Base-by-base conservation (phyloP, 2,113 vertebrate genomes). In the Vidua chalybeata region DNA sequence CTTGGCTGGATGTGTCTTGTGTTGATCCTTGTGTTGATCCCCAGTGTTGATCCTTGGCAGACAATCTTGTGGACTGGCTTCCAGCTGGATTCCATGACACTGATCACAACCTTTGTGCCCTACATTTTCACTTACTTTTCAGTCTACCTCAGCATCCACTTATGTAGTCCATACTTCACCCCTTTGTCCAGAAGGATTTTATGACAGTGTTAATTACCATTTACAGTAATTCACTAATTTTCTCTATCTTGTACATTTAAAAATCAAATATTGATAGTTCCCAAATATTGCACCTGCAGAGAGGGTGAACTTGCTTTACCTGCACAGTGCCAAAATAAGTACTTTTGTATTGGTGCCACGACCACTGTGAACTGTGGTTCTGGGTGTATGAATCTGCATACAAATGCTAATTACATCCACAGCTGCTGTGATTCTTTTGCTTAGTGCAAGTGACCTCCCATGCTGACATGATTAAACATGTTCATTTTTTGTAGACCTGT, bases 261-360 rank as follows among this genome's bases (percentile, higher is more conserved):
- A 22, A 3, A 0, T 2, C 22, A 7, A 3, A 12, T 51, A 73
- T n/a, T 89, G 23, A 23, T 7, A 71, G 7, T 49, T 82, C 17
- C 49, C 33, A 61, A 73, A 77, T 55, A 55, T 13, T 55, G 11
- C 26, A 51, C 17, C n/a, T 67, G 48, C 45, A 77, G 49, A 56
- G 33, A 81, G 28, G 28, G 59, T 37, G 31, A 72, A 55, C 43
- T 91, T 58, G 41, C 15, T 39, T 79, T 59, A 10, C 16, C 43
- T 52, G 26, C 41, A 39, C 7, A 77, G 27, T 51, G 26, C 12
- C 43, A 63, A 22, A 30, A 37, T 6, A 62, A 48, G 20, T 20
- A n/a, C 15, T n/a, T 72, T 68, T 79, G 48, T 6, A 52, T 5
- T 46, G 17, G 4, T 64, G 22, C 20, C 58, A 59, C 0, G 0